A percentile compares a stretch with the other conserved stretches of the same genome.
phyloP scores from a whole-genome alignment of 2,113 vertebrate genomes.

The Aegithalos caudatus region DNA sequence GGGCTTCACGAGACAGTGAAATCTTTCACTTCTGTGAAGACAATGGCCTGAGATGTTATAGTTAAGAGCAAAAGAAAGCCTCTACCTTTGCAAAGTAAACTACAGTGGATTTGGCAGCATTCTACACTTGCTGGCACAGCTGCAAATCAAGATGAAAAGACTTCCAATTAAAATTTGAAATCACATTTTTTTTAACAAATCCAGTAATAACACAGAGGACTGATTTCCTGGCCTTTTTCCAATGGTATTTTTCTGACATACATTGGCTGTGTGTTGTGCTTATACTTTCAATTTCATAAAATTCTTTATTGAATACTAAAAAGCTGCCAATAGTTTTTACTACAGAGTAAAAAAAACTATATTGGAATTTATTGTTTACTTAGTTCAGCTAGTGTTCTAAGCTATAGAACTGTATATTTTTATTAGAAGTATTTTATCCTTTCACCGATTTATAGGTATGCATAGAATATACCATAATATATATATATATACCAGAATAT shows the following conservation, averaged over 20 bases:
- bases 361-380: neutral
- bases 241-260: neutral
- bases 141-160: neutral
- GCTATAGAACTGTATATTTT: neutral
- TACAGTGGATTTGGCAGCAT: neutral
- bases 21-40: neutral
- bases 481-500: too few relatives aligned
- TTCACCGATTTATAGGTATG: conserved; percentile 19
- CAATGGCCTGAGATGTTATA: neutral
- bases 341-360: neutral
- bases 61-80: neutral
- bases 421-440: neutral
- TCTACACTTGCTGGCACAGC: neutral
- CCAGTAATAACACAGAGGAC: neutral
- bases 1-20: neutral
- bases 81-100: neutral
- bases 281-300: neutral
- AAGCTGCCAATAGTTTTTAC: neutral
- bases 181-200: neutral
- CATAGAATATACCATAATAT: neutral
- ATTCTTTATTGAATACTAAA: neutral
- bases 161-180: neutral
- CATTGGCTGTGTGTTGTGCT: neutral
- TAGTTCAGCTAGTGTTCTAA: neutral
- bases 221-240: neutral